Evolutionary conservation across 2,113 vertebrate species (phyloP), one percentile per base, ranked within the genome.

Genomic region (Cercopithecus mona): DNA sequence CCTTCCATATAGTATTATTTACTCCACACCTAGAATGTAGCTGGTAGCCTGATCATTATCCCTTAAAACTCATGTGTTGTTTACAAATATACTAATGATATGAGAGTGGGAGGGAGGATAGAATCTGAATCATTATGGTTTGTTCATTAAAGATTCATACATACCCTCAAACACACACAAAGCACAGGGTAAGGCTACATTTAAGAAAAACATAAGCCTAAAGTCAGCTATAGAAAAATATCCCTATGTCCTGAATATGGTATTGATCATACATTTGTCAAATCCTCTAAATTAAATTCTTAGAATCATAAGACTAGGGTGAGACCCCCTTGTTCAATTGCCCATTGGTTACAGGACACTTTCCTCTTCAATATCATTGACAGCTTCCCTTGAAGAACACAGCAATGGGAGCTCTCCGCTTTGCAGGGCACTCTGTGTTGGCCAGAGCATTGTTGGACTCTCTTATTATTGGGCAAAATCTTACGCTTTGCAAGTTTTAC

Each of bases 211-310:
- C 8, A n/a, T 48, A 72, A 93, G 68, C 45, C n/a, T 64, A 64
- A 89, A 94, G 8, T 12, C 8, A 84, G 55, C 50, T 81, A 20
- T 38, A 70, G 72, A 82, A 95, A 82, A 86, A 83, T n/a, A 86
- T 18, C 10, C 40, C 84, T 55, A 27, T 32, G 40, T n/a, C 22
- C 17, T 89, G 78, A 40, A 80, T 13, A 64, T 79, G 68, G 79
- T 30, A 55, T 1, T 32, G 35, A 64, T 38, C 35, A 13, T 3
- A 43, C 22, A 27, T 73, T 52, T 68, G 18, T 68, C 30, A 97
- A 79, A 52, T n/a, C 32, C n/a, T 81, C n/a, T 70, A 35, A 48
- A 72, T 93, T 75, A 70, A 95, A 93, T 79, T 45, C 70, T 93
- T n/a, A 78, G 55, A 79, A 78, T 61, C n/a, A 52, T 50, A 88